Base-by-base conservation (phyloP, 1,140 invertebrate genomes). In the silkworm (Bombyx mori) region DNA sequence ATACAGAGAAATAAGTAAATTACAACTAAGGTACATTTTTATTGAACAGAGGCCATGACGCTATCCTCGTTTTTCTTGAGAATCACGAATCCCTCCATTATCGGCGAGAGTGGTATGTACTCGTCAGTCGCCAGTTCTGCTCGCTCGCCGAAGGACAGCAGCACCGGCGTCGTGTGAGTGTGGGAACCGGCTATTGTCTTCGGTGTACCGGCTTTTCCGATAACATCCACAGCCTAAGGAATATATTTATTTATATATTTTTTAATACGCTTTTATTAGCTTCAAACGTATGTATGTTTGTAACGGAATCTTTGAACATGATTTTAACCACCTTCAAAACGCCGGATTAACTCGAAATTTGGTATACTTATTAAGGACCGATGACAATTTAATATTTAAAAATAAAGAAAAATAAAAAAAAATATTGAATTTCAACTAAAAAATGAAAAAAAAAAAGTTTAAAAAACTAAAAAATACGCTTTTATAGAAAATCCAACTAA, bases 171-270 rank as follows among this genome's bases (percentile, higher is more conserved):
- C 8, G 98, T 99, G 80, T 99, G 98, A 1, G 99, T 99, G 86
- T 99, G 99, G 75, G 99, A 99, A 26, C 99, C 99, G 22, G 99
- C 99, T 54, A 99, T 99, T 1, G 98, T 99, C 89, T 99, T 99
- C 0, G 98, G 99, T 75, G 99, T 99, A 44, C 99, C 99, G 7
- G 99, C 99, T 89, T 99, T 99, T 6, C 98, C 99, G 22, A 99
- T 99, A 6, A 99, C 97, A 90, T 99, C 98, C 1, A 99, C 98
- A 52, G 98, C 98, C 92, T 96, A 88, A n/a, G 26, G 53, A 56
- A 54, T 50, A 55, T 42, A 42, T 26, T 56, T 44, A 54, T 55
- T 54, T 49, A 49, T 10, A 12, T 47, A 3, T 35, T 35, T 18
- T 18, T 18, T 18, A 18, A 18, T 18, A 18, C 12, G 12, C 12